These are phyloP conservation scores for Pterobdella sp. DNA, from an alignment of 2,888 invertebrate genomes.

Conservation along the genomic window DNA sequence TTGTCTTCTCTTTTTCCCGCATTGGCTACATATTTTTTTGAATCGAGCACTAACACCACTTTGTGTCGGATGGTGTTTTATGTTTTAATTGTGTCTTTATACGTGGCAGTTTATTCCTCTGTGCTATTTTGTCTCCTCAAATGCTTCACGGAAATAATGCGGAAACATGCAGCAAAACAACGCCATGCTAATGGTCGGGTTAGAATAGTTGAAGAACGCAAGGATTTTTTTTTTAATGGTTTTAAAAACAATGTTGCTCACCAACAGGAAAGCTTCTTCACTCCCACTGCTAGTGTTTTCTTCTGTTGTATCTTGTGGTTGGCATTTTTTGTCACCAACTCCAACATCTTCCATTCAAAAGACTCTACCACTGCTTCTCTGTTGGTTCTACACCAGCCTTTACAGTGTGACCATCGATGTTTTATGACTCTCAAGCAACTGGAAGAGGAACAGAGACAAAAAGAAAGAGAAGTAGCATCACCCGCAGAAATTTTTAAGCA, in stretches of 20 bases:
- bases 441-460: not conserved
- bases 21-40: conserved; percentile 32
- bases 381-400: conserved; percentile 34
- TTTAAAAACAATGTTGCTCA: not conserved
- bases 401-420: conserved; percentile 33
- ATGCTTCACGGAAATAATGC: conserved; percentile 31
- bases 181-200: not conserved
- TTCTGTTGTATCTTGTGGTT: conserved; percentile 36
- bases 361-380: conserved; percentile 26
- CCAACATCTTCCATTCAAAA: conserved; percentile 33
- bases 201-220: not conserved
- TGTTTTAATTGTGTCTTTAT: conserved; percentile 36
- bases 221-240: not conserved
- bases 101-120: conserved; percentile 38
- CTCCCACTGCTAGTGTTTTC: conserved; percentile 32
- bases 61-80: conserved; percentile 37
- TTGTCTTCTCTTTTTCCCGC: conserved; percentile 33
- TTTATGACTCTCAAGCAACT: not conserved
- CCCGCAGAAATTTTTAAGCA: conserved; percentile 23
- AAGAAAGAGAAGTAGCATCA: not conserved
- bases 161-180: not conserved
- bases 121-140: conserved; percentile 38
- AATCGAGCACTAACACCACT: not conserved
- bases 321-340: conserved; percentile 35
- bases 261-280: conserved; percentile 20